These are phyloP conservation scores for Sinocyclocheilus grahami DNA, from an alignment of 2,113 vertebrate species.

Conservation along the genomic window DNA sequence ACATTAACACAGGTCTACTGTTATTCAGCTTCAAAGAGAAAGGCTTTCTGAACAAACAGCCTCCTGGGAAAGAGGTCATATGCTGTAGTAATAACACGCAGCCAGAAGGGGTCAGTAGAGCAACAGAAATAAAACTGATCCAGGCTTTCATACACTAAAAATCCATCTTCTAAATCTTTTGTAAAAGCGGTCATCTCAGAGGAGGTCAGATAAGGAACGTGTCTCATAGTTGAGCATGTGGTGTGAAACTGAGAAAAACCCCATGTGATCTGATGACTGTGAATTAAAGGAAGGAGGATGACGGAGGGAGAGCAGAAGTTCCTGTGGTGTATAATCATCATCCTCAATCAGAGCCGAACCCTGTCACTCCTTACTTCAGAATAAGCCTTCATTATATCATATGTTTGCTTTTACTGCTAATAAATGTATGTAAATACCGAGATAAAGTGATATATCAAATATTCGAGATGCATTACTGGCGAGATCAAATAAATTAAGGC, in stretches of 20 bases:
- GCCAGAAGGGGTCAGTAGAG: constrained; percentile 50
- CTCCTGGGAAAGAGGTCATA: neutral
- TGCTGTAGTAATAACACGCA: constrained; percentile 10
- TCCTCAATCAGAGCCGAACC: neutral
- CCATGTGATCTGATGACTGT: neutral
- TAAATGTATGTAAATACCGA: no score
- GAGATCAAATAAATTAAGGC: neutral
- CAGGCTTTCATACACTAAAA: neutral
- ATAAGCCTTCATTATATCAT: neutral
- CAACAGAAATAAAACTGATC: neutral
- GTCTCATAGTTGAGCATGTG: neutral
- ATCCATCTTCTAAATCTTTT: neutral
- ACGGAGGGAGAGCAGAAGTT: neutral
- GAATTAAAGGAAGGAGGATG: neutral
- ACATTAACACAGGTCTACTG: no score
- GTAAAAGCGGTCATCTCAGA: neutral
- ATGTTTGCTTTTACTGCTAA: no score
- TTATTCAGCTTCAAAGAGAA: neutral
- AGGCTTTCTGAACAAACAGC: neutral
- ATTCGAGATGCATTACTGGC: no score
- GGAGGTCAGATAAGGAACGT: neutral
- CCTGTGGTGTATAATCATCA: neutral
- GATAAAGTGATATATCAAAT: no score
- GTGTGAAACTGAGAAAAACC: neutral
- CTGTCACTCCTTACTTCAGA: neutral